Percentiles rank a stretch among this genome's conserved stretches.
Evolutionary conservation across 2,888 invertebrate genomes (phyloP).

Genomic region (Malthinus flaveolus): DNA sequence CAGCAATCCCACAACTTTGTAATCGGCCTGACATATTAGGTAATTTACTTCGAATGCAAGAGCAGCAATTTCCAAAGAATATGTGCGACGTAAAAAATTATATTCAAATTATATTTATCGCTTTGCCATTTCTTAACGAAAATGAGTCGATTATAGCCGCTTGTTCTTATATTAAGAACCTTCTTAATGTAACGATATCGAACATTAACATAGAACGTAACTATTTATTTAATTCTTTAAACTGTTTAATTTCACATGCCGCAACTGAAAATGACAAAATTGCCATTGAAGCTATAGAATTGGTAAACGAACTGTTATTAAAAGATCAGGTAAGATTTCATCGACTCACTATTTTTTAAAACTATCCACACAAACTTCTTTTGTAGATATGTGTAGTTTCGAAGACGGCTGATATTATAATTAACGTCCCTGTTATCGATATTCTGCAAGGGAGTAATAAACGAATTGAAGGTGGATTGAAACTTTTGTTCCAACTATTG

Average conservation of each 20-base stretch:
- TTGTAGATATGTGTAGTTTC: no score
- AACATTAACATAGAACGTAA: background rate
- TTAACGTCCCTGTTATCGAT: no score
- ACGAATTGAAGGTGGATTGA: no score
- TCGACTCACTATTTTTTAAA: background rate
- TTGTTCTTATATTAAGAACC: background rate
- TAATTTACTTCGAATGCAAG: background rate
- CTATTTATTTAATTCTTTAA: no score
- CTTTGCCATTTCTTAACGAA: background rate
- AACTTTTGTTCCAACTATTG: no score
- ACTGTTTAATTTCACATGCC: background rate
- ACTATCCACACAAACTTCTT: no score
- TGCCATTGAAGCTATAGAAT: background rate
- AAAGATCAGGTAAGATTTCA: background rate
- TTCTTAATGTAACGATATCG: background rate
- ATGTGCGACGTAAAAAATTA: no score
- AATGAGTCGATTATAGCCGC: background rate
- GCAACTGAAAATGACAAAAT: background rate
- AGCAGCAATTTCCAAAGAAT: no score
- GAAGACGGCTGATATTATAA: no score
- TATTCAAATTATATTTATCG: background rate
- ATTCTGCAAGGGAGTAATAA: no score
- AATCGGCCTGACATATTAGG: background rate
- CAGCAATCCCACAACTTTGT: no score
- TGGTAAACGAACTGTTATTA: background rate